phyloP scores from a whole-genome alignment of 2,113 vertebrate genomes.

The Strix aluco region DNA sequence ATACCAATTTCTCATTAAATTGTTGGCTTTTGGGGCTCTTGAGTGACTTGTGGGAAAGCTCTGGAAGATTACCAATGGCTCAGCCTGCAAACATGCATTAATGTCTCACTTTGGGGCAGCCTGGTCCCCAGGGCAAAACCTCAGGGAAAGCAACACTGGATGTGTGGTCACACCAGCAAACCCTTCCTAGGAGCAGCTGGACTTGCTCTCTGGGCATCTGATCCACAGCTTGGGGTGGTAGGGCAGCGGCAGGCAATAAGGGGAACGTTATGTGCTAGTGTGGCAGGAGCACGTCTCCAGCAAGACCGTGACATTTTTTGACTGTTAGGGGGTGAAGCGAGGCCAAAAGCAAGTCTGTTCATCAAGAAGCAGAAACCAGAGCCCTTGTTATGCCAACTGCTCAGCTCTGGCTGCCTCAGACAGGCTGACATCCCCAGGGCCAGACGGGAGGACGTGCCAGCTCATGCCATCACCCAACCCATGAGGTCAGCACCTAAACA shows the following conservation, averaged over 20 bases:
- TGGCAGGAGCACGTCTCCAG: background rate
- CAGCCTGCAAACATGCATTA: background rate
- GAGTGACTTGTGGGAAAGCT: background rate
- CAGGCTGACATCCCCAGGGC: accelerated
- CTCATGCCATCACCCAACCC: background rate
- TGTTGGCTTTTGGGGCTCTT: background rate
- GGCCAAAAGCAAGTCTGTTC: background rate
- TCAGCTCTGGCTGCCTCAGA: background rate
- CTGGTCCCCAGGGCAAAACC: background rate
- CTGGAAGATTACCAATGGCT: background rate
- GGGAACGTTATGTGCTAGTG: background rate
- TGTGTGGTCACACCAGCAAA: accelerated
- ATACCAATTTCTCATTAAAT: background rate
- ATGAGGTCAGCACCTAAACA: background rate
- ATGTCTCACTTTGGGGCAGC: background rate
- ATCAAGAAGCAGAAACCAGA: slow-evolving; percentile 4
- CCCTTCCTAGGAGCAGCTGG: background rate
- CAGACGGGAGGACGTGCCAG: background rate
- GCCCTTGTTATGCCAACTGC: background rate
- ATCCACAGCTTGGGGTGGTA: background rate
- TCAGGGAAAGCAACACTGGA: background rate
- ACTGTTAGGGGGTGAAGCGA: background rate
- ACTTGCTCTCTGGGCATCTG: background rate
- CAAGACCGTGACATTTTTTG: background rate
- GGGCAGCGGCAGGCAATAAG: background rate